A percentile compares a stretch with the other conserved stretches of the same genome.
Conservation (phyloP, 2,113 vertebrate species). For the Pseudorhombus dupliciocellatus region DNA sequence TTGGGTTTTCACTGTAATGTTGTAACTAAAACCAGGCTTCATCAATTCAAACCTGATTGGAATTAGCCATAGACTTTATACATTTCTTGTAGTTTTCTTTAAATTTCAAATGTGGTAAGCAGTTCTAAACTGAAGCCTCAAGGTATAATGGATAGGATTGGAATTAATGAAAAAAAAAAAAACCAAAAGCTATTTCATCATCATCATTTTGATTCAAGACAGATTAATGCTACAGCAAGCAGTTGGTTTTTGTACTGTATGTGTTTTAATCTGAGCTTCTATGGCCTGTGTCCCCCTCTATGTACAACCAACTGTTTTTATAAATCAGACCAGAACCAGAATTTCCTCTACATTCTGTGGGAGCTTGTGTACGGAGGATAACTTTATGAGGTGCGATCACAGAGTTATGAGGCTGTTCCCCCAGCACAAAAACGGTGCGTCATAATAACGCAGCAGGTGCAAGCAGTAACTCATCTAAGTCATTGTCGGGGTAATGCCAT, state of each 20-base stretch:
- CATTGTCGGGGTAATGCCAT: not conserved
- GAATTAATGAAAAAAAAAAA: no score
- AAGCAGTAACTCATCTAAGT: not conserved
- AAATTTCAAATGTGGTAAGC: no score
- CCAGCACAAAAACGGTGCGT: not conserved
- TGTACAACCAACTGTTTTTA: not conserved
- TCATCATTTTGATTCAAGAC: no score
- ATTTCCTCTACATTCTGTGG: not conserved
- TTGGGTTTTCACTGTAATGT: conserved; percentile 12
- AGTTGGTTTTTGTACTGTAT: not conserved
- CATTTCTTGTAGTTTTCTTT: no score
- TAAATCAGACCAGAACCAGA: not conserved
- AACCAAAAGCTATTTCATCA: no score
- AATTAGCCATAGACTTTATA: no score
- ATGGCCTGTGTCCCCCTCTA: not conserved
- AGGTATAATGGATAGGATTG: no score
- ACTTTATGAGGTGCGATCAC: not conserved
- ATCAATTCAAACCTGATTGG: no score
- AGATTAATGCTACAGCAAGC: not conserved
- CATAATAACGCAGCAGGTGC: not conserved
- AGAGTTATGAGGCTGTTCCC: not conserved
- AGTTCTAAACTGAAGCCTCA: not conserved
- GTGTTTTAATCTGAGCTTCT: not conserved
- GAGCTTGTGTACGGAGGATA: not conserved
- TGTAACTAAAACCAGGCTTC: not conserved